Base-by-base conservation (phyloP, 2,797 vertebrate species). In the Aphelocoma californica region DNA sequence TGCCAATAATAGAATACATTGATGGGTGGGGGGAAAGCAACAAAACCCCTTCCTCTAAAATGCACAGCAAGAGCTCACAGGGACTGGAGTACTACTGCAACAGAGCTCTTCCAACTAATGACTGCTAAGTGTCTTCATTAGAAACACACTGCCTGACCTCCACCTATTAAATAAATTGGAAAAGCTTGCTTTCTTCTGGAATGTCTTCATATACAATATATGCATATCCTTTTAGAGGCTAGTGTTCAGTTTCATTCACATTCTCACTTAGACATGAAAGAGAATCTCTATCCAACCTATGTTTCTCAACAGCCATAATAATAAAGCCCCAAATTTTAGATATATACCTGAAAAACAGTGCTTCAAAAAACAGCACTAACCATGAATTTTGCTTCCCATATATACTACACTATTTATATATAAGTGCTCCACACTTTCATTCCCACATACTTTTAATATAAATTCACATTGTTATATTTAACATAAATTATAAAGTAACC, bases 341-440 rank as follows among this genome's bases (percentile, higher is more conserved):
- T 9, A 12, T 3, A 23, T n/a, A 36, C 8, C 36, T 9, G 3
- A 61, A 79, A 77, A 84, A 57, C 8, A 74, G 8, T 18, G 29
- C 31, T 78, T 77, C 6, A 81, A 82, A 84, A 83, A 25, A 18
- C n/a, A 62, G 7, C n/a, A 60, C 20, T 57, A 34, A 51, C 7
- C 8, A 13, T 14, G 2, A 38, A n/a, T 75, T 93, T 47, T 77
- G 32, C 9, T 82, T 53, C 50, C 16, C 13, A 4, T 34, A 65
- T 32, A 53, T 14, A 47, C 8, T 31, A 25, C 2, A 14, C 4
- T 6, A 48, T 29, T 75, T 36, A 38, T 38, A 38, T 6, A 13
- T 12, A 88, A 62, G 18, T 0, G 0, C 24, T 58, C 34, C 36
- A 47, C 12, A 40, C 7, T 31, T 56, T 28, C 23, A 64, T 29